These are phyloP conservation scores for Anolis sagrei DNA, from an alignment of 2,113 vertebrate genomes.

Conservation along the genomic window DNA sequence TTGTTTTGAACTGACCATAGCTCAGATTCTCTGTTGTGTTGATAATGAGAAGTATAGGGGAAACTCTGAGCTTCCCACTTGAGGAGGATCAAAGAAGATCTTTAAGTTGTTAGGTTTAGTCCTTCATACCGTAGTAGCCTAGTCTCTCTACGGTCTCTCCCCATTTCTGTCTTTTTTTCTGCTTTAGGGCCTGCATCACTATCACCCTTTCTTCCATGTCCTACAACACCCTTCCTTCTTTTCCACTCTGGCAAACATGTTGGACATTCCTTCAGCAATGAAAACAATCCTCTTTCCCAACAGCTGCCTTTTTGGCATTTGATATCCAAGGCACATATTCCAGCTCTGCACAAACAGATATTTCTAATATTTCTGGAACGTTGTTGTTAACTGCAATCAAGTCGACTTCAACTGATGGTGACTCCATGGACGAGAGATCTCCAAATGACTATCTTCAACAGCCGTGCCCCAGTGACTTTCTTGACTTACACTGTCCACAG, in stretches of 20 bases:
- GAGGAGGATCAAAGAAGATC: neutral
- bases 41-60: neutral
- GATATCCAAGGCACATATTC: neutral
- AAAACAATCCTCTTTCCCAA: neutral
- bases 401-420: neutral
- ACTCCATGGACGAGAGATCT: no score
- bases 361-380: neutral
- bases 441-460: neutral
- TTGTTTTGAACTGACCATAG: neutral
- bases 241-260: neutral
- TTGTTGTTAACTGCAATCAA: no score
- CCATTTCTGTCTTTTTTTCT: neutral
- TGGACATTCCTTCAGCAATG: conserved; percentile 2
- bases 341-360: neutral
- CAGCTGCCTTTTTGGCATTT: conserved; percentile 19
- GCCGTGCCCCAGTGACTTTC: no score
- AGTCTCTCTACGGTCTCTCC: neutral
- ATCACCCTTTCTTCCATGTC: neutral
- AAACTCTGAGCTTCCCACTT: neutral
- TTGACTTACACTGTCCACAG: no score
- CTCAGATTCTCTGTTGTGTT: neutral
- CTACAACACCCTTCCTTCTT: neutral
- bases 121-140: neutral
- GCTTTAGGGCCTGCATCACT: neutral
- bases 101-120: neutral